A percentile compares a stretch with the other conserved stretches of the same genome.
Evolutionary conservation across 2,113 vertebrate species (phyloP).

Genomic region (Polypterus senegalus): DNA sequence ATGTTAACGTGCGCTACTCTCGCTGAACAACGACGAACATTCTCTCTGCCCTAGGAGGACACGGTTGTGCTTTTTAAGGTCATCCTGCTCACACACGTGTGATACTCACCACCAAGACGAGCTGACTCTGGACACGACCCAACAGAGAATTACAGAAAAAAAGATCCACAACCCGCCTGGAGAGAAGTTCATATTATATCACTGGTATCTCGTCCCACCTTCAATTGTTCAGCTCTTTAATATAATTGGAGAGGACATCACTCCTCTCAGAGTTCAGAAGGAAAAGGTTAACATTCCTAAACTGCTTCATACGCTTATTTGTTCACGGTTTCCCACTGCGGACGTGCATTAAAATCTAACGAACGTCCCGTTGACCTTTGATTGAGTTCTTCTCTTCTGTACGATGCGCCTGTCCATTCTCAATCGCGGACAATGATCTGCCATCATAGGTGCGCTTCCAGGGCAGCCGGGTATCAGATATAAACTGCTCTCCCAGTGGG

Average conservation of each 20-base stretch:
- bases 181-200: conserved; percentile 78
- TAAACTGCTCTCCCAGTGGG: conserved; percentile 41
- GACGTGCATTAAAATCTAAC: too few species aligned
- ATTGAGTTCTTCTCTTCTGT: too few species aligned
- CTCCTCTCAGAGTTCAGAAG: not conserved
- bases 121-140: conserved; percentile 63
- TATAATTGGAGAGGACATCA: not conserved
- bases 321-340: too few species aligned
- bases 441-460: conserved; percentile 17
- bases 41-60: too few species aligned
- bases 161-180: conserved; percentile 67
- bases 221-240: conserved; percentile 20
- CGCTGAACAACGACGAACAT: too few species aligned
- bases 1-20: too few species aligned
- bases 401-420: not conserved
- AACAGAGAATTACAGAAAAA: conserved; percentile 62
- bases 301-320: too few species aligned
- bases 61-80: too few species aligned
- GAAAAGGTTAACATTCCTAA: too few species aligned
- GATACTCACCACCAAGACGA: conserved; percentile 89
- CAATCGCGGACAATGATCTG: conserved; percentile 18
- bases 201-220: conserved; percentile 18
- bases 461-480: conserved; percentile 42
- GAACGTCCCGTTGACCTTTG: too few species aligned
- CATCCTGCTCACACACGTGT: too few species aligned